These are phyloP conservation scores for Incurvaria masculella DNA, from an alignment of 2,888 invertebrate genomes.

Conservation along the genomic window DNA sequence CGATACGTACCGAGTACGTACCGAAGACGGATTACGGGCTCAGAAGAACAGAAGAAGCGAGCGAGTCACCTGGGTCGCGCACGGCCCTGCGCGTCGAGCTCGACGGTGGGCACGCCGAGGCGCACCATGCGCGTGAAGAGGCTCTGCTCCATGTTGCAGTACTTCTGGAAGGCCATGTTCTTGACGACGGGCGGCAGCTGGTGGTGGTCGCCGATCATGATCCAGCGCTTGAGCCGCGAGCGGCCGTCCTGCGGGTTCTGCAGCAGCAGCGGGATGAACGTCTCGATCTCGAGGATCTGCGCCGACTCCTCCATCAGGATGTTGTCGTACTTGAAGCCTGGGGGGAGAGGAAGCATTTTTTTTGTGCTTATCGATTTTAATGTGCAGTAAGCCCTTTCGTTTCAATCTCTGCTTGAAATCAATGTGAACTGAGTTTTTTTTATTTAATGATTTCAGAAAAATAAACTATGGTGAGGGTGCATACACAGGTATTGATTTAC, in stretches of 20 bases:
- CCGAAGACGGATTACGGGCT: too few species aligned
- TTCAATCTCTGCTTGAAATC: too few species aligned
- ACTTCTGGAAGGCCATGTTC: conserved; percentile 99
- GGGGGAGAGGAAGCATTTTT: neutral
- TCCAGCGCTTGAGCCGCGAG: conserved; percentile 97
- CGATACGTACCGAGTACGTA: too few species aligned
- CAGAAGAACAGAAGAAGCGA: too few species aligned
- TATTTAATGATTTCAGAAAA: too few species aligned
- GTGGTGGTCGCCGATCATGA: conserved; percentile 99
- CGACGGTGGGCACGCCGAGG: conserved; percentile 95
- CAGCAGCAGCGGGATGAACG: conserved; percentile 96
- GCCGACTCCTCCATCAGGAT: conserved; percentile 99
- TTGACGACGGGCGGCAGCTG: conserved; percentile 99
- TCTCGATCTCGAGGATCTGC: conserved; percentile 98
- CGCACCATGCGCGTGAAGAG: conserved; percentile 95
- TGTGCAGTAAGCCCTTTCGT: too few species aligned
- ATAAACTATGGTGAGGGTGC: too few species aligned
- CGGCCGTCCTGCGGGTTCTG: conserved; percentile 97
- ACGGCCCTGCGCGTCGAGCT: conserved; percentile 97
- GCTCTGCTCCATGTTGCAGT: conserved; percentile 99
- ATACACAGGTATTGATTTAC: too few species aligned
- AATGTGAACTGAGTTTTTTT: too few species aligned
- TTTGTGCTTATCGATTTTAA: neutral
- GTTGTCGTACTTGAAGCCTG: conserved; percentile 95
- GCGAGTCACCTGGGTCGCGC: conserved; percentile 69